These are phyloP conservation scores for Babyrousa celebensis DNA, from an alignment of 2,797 vertebrate species.

Conservation along the genomic window DNA sequence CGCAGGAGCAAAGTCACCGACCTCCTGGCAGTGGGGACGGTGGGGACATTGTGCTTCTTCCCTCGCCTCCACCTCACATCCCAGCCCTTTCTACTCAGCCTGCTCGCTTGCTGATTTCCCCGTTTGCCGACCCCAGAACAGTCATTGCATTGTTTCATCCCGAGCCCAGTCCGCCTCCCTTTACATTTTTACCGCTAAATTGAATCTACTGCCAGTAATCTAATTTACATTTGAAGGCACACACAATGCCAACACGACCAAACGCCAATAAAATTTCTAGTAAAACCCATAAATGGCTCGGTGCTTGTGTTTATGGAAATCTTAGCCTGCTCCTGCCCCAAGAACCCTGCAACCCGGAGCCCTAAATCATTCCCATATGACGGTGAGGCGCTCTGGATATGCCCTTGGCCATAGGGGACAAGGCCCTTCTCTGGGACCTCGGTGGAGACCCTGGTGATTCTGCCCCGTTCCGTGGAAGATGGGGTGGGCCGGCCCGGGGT, in stretches of 20 bases:
- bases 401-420: conserved; percentile 32
- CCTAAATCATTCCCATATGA: conserved; percentile 91
- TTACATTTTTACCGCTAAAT: conserved; percentile 91
- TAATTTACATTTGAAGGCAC: conserved; percentile 92
- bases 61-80: neutral
- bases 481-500: neutral
- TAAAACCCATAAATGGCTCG: conserved; percentile 91
- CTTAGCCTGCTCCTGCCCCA: conserved; percentile 89
- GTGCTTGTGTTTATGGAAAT: conserved; percentile 92
- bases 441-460: neutral
- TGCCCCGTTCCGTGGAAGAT: neutral
- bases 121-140: conserved; percentile 89
- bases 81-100: conserved; percentile 65
- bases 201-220: conserved; percentile 92
- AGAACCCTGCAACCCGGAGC: conserved; percentile 82
- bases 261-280: conserved; percentile 91
- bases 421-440: neutral
- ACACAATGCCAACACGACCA: conserved; percentile 90
- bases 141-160: conserved; percentile 89
- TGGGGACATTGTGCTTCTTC: conserved; percentile 68
- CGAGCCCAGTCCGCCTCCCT: conserved; percentile 87
- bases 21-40: conserved; percentile 43
- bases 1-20: neutral
- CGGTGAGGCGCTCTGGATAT: conserved; percentile 77
- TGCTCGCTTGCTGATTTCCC: conserved; percentile 86